phyloP scores from a whole-genome alignment of 64 coral and sea anemone genomes.

The Dendrophyllia cribrosa region DNA sequence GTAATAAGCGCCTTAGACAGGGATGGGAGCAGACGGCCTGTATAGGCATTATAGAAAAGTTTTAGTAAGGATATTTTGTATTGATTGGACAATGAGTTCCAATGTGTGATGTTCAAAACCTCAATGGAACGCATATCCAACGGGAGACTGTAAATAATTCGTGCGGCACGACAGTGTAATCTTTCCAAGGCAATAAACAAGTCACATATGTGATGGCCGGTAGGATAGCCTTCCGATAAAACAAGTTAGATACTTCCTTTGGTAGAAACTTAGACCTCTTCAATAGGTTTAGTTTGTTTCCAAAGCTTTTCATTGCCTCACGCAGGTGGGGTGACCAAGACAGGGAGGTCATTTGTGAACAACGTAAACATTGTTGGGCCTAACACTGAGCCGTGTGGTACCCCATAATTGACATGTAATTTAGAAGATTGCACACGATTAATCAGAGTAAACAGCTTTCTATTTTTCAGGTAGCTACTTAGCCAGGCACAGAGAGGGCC shows the following conservation, averaged over 20 bases:
- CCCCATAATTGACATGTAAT: too few relatives aligned
- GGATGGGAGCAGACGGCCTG: too few relatives aligned
- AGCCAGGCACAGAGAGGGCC: neutral
- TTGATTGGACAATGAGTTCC: neutral
- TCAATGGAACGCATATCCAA: neutral
- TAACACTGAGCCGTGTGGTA: too few relatives aligned
- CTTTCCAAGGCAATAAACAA: neutral
- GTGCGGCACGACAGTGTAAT: neutral
- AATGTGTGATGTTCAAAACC: neutral
- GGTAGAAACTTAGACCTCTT: neutral
- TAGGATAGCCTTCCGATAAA: neutral
- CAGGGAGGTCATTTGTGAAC: neutral
- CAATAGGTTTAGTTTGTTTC: neutral
- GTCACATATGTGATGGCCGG: neutral
- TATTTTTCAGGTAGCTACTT: neutral
- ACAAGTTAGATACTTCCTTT: neutral
- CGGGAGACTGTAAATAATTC: neutral
- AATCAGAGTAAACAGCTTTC: neutral
- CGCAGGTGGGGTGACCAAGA: neutral
- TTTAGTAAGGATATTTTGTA: neutral
- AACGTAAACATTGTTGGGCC: too few relatives aligned
- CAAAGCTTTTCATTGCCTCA: conserved; percentile 11
- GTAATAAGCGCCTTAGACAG: too few relatives aligned
- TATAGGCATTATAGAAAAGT: neutral
- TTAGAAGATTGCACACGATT: neutral